Evolutionary conservation across 2,113 vertebrate genomes (phyloP).

Genomic region (Laticauda laticaudata): DNA sequence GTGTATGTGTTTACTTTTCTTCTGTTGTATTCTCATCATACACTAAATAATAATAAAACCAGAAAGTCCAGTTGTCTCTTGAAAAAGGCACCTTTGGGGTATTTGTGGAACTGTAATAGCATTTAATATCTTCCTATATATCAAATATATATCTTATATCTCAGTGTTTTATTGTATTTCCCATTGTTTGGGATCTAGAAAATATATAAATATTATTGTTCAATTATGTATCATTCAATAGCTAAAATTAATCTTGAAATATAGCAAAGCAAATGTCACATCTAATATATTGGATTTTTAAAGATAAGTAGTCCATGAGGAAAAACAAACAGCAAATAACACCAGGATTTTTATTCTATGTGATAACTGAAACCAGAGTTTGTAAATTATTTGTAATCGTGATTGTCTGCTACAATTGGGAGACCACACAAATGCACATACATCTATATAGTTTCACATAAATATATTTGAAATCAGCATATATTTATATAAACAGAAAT

Average conservation of each 20-base stretch:
- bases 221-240: not conserved
- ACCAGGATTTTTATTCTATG: not conserved
- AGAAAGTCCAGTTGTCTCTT: no score
- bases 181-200: not conserved
- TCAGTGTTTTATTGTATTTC: no score
- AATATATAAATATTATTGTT: not conserved
- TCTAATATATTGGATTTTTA: not conserved
- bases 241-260: not conserved
- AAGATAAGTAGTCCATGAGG: not conserved
- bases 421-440: not conserved
- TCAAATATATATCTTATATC: not conserved
- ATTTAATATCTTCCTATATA: not conserved
- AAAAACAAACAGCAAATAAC: not conserved
- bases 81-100: no score
- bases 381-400: not conserved
- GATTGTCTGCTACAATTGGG: not conserved
- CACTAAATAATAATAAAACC: no score
- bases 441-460: not conserved
- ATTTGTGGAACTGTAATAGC: not conserved
- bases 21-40: no score
- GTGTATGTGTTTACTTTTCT: no score
- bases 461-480: not conserved
- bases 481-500: not conserved
- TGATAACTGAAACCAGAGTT: not conserved
- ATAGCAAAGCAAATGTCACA: not conserved